Evolutionary conservation across 64 coral and sea anemone genomes (phyloP), one percentile per base, ranked within the genome.

Genomic region (Orbicella faveolata): DNA sequence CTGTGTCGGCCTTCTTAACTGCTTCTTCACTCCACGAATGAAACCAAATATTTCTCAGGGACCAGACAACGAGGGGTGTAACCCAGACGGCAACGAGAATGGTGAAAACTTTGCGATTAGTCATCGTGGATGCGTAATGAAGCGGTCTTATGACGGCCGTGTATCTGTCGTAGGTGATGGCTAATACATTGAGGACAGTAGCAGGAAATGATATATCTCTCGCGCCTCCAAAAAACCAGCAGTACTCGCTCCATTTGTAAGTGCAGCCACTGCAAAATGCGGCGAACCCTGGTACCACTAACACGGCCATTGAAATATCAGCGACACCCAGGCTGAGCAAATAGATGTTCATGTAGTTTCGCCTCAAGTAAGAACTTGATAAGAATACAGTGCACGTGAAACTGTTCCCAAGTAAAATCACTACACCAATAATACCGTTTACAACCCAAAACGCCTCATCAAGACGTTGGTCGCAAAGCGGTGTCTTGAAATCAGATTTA

Each of bases 301-400:
- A n/a, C 0, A 80, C 9, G 6, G 48, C 90, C 94, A 96, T 89
- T 17, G 84, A 69, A 15, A 84, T 55, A 19, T 96, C 94, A 5
- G 87, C 77, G 0, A 79, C 6, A 15, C 84, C 87, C 15, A 96
- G 62, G 25, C 90, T 96, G 0, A 93, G 36, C 25, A 96, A 87
- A 17, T 93, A 63, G 25, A 85, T 76, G 20, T 96, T 96, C 94
- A 93, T 89, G 75, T 86, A 80, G n/a, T 74, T 93, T 19, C 89
- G 79, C 9, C 90, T 64, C 62, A 96, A 81, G 9, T 74, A 36
- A 48, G 51, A 55, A 10, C 75, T 90, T 87, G 65, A 86, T 18
- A 96, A 54, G 35, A 96, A 92, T 16, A 96, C 94, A 34, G 80
- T 21, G 19, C 90, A 92, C 0, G 80, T 89, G 20, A 93, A 87